phyloP scores from a whole-genome alignment of 1,140 invertebrate species.

The Samia ricini region DNA sequence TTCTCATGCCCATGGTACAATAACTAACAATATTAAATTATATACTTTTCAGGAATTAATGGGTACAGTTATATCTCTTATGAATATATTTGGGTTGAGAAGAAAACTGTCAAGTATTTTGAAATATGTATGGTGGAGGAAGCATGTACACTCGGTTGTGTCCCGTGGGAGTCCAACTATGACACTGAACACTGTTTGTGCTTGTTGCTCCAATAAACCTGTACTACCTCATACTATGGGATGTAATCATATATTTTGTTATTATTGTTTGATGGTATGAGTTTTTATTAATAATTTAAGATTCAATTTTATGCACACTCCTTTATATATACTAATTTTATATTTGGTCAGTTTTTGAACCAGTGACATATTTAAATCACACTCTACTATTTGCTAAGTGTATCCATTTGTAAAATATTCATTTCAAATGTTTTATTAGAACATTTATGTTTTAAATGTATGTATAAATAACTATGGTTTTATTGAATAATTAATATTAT shows the following conservation, averaged over 20 bases:
- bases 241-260: conserved; percentile 82
- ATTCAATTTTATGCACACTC: neutral
- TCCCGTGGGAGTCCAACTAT: conserved; percentile 33
- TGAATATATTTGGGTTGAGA: conserved; percentile 78
- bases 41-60: conserved; percentile 80
- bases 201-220: conserved; percentile 77
- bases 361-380: too few relatives aligned
- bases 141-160: conserved; percentile 20
- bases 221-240: conserved; percentile 81
- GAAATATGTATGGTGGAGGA: conserved; percentile 64
- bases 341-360: too few relatives aligned
- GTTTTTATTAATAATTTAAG: conserved; percentile 6
- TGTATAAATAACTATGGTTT: too few relatives aligned
- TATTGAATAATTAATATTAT: neutral
- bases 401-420: too few relatives aligned
- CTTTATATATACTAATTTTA: too few relatives aligned
- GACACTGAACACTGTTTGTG: conserved; percentile 75
- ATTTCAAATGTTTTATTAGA: too few relatives aligned
- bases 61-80: conserved; percentile 78
- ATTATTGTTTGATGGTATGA: conserved; percentile 79
- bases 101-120: conserved; percentile 66
- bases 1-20: too few relatives aligned
- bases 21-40: too few relatives aligned
- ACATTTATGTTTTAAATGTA: too few relatives aligned
- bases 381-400: too few relatives aligned